Evolutionary conservation across 2,797 vertebrate genomes (phyloP).

Genomic region (Numenius phaeopus): DNA sequence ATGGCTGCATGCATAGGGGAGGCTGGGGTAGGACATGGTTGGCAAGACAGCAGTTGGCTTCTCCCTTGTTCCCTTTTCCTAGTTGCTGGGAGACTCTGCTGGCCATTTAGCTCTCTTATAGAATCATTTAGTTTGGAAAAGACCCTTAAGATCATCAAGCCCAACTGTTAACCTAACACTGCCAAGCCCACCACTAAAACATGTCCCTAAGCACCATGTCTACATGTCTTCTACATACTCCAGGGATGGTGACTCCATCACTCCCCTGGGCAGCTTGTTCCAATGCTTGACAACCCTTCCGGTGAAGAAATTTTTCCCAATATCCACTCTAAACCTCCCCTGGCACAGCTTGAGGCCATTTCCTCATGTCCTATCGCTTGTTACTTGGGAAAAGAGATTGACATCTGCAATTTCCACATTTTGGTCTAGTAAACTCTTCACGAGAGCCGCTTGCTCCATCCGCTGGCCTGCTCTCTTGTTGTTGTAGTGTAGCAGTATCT

Average conservation of each 20-base stretch:
- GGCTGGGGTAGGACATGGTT: background rate
- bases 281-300: background rate
- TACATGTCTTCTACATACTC: background rate
- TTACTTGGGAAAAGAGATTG: background rate
- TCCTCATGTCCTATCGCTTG: background rate
- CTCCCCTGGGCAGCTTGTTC: background rate
- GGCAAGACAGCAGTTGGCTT: background rate
- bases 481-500: background rate
- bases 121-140: background rate
- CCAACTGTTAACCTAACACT: background rate
- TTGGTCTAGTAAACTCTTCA: background rate
- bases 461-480: background rate
- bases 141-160: background rate
- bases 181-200: background rate
- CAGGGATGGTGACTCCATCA: background rate
- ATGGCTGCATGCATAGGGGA: fast-evolving
- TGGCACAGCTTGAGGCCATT: background rate
- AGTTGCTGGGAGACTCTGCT: background rate
- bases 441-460: background rate
- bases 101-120: background rate
- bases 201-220: background rate
- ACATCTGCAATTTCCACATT: background rate
- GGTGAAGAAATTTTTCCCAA: background rate
- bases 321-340: background rate
- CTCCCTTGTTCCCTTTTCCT: background rate